A percentile compares a stretch with the other conserved stretches of the same genome.
Conservation (phyloP, 1,140 invertebrate genomes). For the Diachasma alloeum region DNA sequence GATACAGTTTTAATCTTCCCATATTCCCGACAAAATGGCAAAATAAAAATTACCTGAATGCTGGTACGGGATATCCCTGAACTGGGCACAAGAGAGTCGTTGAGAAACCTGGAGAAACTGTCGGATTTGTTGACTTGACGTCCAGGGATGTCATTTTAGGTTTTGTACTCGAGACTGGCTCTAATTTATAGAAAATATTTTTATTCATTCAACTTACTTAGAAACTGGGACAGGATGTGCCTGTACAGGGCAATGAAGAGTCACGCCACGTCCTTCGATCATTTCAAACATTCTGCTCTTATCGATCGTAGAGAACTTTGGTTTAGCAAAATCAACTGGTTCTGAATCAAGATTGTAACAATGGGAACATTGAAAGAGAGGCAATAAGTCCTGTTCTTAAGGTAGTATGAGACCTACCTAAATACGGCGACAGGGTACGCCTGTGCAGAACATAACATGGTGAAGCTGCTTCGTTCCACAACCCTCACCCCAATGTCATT, state of each 20-base stretch:
- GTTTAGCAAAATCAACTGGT: slow-evolving; percentile 67
- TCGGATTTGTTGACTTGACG: slow-evolving; percentile 60
- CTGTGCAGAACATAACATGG: slow-evolving; percentile 70
- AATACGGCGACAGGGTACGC: slow-evolving; percentile 72
- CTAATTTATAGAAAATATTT: slow-evolving; percentile 45
- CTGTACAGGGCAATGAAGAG: slow-evolving; percentile 68
- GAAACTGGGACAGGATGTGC: slow-evolving; percentile 71
- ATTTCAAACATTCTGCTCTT: slow-evolving; percentile 62
- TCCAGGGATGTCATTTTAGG: slow-evolving; percentile 66
- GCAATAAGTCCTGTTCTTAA: not conserved
- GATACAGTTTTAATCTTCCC: not conserved
- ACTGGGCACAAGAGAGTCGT: slow-evolving; percentile 68
- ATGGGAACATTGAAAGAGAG: not conserved
- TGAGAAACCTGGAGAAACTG: slow-evolving; percentile 42
- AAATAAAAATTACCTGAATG: slow-evolving; percentile 52
- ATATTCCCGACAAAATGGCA: slow-evolving; percentile 35
- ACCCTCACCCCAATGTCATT: slow-evolving; percentile 51
- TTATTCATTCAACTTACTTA: slow-evolving; percentile 60
- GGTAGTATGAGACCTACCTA: slow-evolving; percentile 62
- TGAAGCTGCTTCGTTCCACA: slow-evolving; percentile 60
- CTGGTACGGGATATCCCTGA: slow-evolving; percentile 68
- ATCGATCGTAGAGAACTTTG: slow-evolving; percentile 65
- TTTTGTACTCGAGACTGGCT: slow-evolving; percentile 66
- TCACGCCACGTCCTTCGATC: slow-evolving; percentile 45
- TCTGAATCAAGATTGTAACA: slow-evolving; percentile 54